Conservation (phyloP, 2,113 vertebrate genomes). For the Semicossyphus pulcher region DNA sequence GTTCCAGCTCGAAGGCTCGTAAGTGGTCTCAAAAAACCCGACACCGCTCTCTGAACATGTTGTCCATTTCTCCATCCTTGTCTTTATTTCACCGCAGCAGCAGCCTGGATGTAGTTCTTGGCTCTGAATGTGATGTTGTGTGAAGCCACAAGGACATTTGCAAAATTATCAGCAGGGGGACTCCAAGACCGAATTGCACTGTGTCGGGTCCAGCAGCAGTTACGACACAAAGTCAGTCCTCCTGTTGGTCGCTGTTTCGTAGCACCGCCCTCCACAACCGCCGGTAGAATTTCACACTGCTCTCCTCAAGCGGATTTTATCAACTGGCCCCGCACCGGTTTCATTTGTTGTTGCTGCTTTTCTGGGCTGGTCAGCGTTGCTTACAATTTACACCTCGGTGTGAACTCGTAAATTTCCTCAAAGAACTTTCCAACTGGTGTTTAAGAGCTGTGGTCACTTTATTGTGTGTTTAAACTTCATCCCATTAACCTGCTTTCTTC, state of each 20-base stretch:
- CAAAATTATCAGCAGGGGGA: constrained; percentile 58
- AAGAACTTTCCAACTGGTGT: constrained; percentile 35
- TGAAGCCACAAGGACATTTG: constrained; percentile 68
- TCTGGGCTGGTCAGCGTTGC: constrained; percentile 13
- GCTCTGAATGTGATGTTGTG: constrained; percentile 48
- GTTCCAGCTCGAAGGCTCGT: constrained; percentile 37
- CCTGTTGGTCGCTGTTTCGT: too few species aligned
- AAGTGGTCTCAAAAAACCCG: constrained; percentile 28
- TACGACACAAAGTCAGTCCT: too few species aligned
- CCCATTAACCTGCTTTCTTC: constrained; percentile 35
- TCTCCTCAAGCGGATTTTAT: background rate
- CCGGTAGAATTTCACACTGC: constrained; percentile 52
- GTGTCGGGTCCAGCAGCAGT: constrained; percentile 19
- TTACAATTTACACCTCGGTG: constrained; percentile 56
- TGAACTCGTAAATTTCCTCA: constrained; percentile 52
- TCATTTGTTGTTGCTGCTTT: constrained; percentile 28
- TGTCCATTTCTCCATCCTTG: constrained; percentile 37
- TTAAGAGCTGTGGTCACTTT: constrained; percentile 52
- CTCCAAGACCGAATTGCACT: constrained; percentile 9
- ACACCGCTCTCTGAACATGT: constrained; percentile 11
- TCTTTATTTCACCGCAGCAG: constrained; percentile 56
- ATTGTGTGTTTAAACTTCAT: constrained; percentile 35
- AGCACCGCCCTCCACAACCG: too few species aligned
- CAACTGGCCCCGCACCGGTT: background rate
- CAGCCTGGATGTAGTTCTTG: constrained; percentile 65